phyloP scores from a whole-genome alignment of 23 tunicate species.

The Clavelina lepadiformis region DNA sequence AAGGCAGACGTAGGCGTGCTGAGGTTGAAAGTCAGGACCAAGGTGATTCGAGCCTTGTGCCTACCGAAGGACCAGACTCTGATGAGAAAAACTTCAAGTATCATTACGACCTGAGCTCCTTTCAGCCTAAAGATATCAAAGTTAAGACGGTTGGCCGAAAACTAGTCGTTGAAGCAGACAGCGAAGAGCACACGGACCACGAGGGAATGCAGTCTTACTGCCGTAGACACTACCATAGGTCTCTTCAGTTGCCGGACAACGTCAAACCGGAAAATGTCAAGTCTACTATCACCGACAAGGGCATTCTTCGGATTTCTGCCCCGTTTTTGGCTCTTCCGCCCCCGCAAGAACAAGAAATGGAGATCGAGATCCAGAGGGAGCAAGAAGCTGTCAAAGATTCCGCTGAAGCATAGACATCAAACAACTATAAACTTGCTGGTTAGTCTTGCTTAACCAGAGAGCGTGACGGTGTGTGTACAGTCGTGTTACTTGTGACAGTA shows the following conservation, averaged over 20 bases:
- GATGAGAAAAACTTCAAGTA: constrained; percentile 23
- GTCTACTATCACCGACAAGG: constrained; percentile 20
- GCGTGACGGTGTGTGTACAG: too few species aligned
- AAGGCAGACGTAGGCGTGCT: too few species aligned
- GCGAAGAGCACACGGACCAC: constrained; percentile 14
- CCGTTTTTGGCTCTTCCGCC: constrained; percentile 16
- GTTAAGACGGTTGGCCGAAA: constrained; percentile 43
- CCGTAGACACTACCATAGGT: constrained; percentile 41
- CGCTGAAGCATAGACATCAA: too few species aligned
- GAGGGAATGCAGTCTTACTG: constrained; percentile 18
- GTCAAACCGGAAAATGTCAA: constrained; percentile 43
- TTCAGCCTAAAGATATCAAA: constrained; percentile 16
- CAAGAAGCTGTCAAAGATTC: too few species aligned
- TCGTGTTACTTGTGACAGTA: too few species aligned
- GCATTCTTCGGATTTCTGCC: constrained; percentile 47
- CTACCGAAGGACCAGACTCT: constrained; percentile 5
- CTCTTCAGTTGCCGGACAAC: constrained; percentile 35
- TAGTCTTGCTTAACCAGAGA: too few species aligned
- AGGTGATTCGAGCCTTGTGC: too few species aligned
- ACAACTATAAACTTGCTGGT: too few species aligned
- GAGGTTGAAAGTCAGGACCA: too few species aligned
- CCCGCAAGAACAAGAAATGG: constrained; percentile 5
- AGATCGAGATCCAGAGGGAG: constrained; percentile 4
- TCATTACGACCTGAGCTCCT: constrained; percentile 20
- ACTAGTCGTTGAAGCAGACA: constrained; percentile 37